Percentiles rank a stretch among this genome's conserved stretches.
phyloP scores from a whole-genome alignment of 1,140 invertebrate genomes.

The Trachymyrmex septentrionalis region DNA sequence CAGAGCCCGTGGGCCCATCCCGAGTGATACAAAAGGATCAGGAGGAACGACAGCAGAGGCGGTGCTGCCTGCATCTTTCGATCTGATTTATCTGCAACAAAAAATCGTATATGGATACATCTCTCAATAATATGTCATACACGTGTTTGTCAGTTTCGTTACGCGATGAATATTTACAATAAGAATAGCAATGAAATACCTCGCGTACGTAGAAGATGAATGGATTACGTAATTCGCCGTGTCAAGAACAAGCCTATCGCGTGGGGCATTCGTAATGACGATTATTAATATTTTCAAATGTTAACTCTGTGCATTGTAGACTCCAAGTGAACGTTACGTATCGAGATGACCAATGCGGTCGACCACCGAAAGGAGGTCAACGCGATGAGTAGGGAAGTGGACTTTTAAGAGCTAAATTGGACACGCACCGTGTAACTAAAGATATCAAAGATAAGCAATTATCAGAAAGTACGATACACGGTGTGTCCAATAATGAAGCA shows the following conservation, averaged over 20 bases:
- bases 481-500: background rate
- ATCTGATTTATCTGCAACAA: slow-evolving; percentile 75
- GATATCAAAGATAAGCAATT: slow-evolving; percentile 10
- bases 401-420: slow-evolving; percentile 54
- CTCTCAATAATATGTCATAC: background rate
- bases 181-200: background rate
- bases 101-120: background rate
- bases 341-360: slow-evolving; percentile 13
- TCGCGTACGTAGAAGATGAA: background rate
- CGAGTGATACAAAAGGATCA: slow-evolving; percentile 72
- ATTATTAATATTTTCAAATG: slow-evolving; percentile 24
- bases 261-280: background rate
- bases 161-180: slow-evolving; percentile 26
- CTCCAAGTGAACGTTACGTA: background rate
- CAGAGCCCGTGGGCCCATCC: slow-evolving; percentile 73
- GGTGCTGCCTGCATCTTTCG: slow-evolving; percentile 76
- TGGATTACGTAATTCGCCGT: background rate
- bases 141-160: background rate
- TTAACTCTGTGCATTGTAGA: background rate
- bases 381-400: slow-evolving; percentile 9
- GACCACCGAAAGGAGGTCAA: slow-evolving; percentile 44
- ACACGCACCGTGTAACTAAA: background rate
- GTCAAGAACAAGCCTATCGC: background rate
- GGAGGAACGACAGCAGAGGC: slow-evolving; percentile 67
- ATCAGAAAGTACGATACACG: background rate